A percentile compares a stretch with the other conserved stretches of the same genome.
Conservation (phyloP, 2,888 invertebrate genomes). For the Machimus atricapillus region DNA sequence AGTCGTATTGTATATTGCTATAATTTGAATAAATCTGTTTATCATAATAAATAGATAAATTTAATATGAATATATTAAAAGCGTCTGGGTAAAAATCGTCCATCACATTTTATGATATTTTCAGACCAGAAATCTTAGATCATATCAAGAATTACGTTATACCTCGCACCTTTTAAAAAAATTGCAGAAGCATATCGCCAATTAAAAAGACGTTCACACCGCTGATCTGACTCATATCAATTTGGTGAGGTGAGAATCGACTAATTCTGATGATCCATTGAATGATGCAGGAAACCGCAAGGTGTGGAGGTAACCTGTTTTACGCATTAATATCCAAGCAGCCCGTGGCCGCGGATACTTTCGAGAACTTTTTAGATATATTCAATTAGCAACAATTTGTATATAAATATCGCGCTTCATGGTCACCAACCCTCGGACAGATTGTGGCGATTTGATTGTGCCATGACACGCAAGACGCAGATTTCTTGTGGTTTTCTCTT, state of each 20-base stretch:
- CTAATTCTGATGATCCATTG: neutral
- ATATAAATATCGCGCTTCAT: neutral
- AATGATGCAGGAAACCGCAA: neutral
- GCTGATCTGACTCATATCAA: neutral
- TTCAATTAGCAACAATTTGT: neutral
- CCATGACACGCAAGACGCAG: neutral
- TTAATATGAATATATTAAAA: neutral
- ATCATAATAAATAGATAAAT: neutral
- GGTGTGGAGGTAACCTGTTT: neutral
- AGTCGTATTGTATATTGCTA: too few species aligned
- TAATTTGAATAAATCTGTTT: neutral
- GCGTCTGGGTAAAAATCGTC: neutral
- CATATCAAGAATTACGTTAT: neutral
- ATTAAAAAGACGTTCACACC: neutral
- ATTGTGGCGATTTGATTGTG: neutral
- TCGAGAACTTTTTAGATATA: neutral
- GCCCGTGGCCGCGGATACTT: neutral
- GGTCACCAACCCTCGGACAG: neutral
- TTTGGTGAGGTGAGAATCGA: neutral
- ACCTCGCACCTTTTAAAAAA: neutral
- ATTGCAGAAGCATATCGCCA: neutral
- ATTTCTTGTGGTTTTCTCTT: slow-evolving; percentile 28
- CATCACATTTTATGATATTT: neutral
- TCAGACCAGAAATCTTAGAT: neutral
- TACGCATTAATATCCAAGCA: neutral